phyloP scores from a whole-genome alignment of 2,797 vertebrate genomes.

The Mormyrus proboscirostris region DNA sequence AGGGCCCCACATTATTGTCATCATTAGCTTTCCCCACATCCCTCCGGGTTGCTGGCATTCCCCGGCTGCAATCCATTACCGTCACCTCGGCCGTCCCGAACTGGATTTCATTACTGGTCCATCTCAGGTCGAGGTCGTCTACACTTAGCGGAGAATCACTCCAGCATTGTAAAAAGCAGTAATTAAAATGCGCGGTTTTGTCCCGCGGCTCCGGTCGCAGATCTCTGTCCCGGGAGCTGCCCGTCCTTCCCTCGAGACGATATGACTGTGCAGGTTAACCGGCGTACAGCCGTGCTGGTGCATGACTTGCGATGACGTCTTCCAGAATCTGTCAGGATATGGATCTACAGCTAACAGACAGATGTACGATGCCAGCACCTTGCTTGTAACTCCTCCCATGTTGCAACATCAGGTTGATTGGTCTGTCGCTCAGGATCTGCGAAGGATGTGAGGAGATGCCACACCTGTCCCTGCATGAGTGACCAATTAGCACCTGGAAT shows the following conservation, averaged over 20 bases:
- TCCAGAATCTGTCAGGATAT: not conserved
- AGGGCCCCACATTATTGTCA: slow-evolving; percentile 21
- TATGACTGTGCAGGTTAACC: not conserved
- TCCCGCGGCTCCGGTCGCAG: slow-evolving; percentile 35
- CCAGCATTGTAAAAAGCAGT: slow-evolving; percentile 40
- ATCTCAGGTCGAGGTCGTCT: slow-evolving; percentile 37
- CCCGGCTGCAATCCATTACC: slow-evolving; percentile 44
- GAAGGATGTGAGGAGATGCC: not conserved
- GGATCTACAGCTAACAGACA: not conserved
- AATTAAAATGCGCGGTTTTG: slow-evolving; percentile 40
- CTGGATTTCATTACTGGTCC: slow-evolving; percentile 57
- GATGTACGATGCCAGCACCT: not conserved
- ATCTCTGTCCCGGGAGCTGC: slow-evolving; percentile 23
- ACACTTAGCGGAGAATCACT: slow-evolving; percentile 43
- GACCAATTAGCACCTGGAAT: not conserved
- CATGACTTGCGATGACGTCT: not conserved
- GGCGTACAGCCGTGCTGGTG: not conserved
- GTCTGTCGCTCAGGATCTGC: not conserved
- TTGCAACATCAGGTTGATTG: not conserved
- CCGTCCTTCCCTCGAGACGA: slow-evolving; percentile 27
- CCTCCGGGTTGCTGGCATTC: not conserved
- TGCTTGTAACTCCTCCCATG: not conserved
- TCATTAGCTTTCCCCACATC: slow-evolving; percentile 10
- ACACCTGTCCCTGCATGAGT: not conserved
- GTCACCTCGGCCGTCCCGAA: slow-evolving; percentile 43